A percentile compares a stretch with the other conserved stretches of the same genome.
Evolutionary conservation across 35 echinoderm and acorn worm genomes (phyloP).

Genomic region (Amphiura filiformis): DNA sequence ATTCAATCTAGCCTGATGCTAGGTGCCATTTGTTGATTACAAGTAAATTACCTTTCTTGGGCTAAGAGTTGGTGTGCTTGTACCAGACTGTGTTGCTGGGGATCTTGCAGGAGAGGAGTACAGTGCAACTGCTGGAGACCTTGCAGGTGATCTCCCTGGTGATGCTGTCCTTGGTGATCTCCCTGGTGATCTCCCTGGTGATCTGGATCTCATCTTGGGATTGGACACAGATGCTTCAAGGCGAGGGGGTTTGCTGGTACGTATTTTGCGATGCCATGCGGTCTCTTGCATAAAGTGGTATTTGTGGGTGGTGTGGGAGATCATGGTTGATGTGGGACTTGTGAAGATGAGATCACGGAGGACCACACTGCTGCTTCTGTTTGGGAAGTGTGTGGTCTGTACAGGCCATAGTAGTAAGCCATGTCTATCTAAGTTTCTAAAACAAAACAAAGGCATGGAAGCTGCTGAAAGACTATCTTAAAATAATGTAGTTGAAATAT

Average conservation of each 20-base stretch:
- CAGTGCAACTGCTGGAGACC: neutral
- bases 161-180: neutral
- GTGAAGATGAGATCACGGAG: constrained; percentile 87
- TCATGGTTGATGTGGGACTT: constrained; percentile 44
- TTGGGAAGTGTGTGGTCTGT: constrained; percentile 50
- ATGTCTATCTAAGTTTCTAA: constrained; percentile 22
- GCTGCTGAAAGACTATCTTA: too few relatives aligned
- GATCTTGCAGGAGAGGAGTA: neutral
- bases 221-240: neutral
- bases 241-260: constrained; percentile 34
- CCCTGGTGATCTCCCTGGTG: neutral
- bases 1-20: too few relatives aligned
- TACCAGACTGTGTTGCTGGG: neutral
- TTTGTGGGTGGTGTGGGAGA: constrained; percentile 67
- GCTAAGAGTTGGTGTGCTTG: constrained; percentile 1
- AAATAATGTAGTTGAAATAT: too few relatives aligned
- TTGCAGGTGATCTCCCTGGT: neutral
- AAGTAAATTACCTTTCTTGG: too few relatives aligned
- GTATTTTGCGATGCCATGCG: constrained; percentile 74
- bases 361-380: constrained; percentile 31
- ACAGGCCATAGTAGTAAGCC: constrained; percentile 58
- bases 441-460: too few relatives aligned
- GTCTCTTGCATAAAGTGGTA: constrained; percentile 88
- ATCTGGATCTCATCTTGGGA: neutral
- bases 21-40: too few relatives aligned